Evolutionary conservation across 2,888 invertebrate genomes (phyloP), one percentile per base, ranked within the genome.

Genomic region (Brachynemurus nebulosus): DNA sequence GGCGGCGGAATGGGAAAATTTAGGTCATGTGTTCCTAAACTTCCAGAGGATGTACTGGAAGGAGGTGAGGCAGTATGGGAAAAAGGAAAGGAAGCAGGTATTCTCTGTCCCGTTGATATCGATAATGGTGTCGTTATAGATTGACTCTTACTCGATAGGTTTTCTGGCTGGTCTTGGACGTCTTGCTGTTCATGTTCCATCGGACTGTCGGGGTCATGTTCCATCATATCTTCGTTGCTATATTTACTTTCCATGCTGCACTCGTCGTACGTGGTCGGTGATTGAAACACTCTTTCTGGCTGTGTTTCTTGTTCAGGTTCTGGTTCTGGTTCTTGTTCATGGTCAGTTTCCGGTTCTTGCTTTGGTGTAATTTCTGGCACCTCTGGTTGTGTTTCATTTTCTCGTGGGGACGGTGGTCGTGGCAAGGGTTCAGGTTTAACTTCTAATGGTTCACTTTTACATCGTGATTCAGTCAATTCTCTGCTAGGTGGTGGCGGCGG

Each of bases 201-300:
- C 51, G 72, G 72, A 59, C 71, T 72, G 51, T 72, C 71, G 23
- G 68, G 69, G 62, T 72, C 70, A 50, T 71, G 71, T 27, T 60
- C 63, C 48, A 62, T 55, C 63, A 74, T 70, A 52, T 78, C 78
- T 61, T 79, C 79, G 56, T 75, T 76, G 62, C 80, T 81, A 68
- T 78, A 82, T 59, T 80, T 80, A 57, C 80, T 81, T 56, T 81
- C 81, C 70, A 80, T 77, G 64, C 83, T 83, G 69, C 80, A 81
- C 57, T 82, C 83, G 54, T 83, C 82, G 62, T 78, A 82, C 8
- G 76, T 74, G 35, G 80, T 77, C 16, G 76, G 75, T 68, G 37
- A 37, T 37, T 37, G 37, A 30, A 30, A 30, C 14, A n/a, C 14
- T 39, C 39, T 18, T 5, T 36, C 36, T 12, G n/a, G 39, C 41